phyloP scores from a whole-genome alignment of 2,797 vertebrate species.

The Enteromius fasciolatus region DNA sequence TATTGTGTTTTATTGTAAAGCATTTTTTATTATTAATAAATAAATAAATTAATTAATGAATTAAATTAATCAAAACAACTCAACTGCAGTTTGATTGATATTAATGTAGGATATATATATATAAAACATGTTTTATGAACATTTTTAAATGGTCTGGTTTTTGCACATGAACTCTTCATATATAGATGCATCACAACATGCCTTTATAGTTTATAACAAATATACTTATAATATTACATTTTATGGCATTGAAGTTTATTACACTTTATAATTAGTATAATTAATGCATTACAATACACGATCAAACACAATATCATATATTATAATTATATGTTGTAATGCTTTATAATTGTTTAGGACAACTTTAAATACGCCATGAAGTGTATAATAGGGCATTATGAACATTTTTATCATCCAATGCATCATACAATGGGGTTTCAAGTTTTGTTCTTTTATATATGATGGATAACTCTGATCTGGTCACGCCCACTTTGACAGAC shows the following conservation, averaged over 20 bases:
- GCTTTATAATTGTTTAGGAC: background rate
- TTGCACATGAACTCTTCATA: too few relatives aligned
- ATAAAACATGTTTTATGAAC: too few relatives aligned
- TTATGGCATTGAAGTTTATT: background rate
- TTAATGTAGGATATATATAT: too few relatives aligned
- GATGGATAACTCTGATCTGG: background rate
- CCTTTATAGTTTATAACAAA: background rate
- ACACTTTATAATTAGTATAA: background rate
- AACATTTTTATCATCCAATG: background rate
- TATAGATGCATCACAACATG: too few relatives aligned
- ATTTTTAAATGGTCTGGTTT: too few relatives aligned
- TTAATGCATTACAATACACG: background rate
- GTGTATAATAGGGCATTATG: background rate
- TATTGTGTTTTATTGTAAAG: too few relatives aligned
- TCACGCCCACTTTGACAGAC: conserved; percentile 13
- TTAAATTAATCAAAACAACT: too few relatives aligned
- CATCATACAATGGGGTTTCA: background rate
- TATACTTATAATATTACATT: too few relatives aligned
- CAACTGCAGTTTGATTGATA: too few relatives aligned
- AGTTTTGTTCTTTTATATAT: background rate
- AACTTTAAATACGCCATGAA: background rate
- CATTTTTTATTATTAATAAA: too few relatives aligned
- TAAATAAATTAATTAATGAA: too few relatives aligned
- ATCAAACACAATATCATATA: background rate
- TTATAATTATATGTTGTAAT: background rate